Evolutionary conservation across 2,888 invertebrate species (phyloP), one percentile per base, ranked within the genome.

Genomic region (Philereme transversata): DNA sequence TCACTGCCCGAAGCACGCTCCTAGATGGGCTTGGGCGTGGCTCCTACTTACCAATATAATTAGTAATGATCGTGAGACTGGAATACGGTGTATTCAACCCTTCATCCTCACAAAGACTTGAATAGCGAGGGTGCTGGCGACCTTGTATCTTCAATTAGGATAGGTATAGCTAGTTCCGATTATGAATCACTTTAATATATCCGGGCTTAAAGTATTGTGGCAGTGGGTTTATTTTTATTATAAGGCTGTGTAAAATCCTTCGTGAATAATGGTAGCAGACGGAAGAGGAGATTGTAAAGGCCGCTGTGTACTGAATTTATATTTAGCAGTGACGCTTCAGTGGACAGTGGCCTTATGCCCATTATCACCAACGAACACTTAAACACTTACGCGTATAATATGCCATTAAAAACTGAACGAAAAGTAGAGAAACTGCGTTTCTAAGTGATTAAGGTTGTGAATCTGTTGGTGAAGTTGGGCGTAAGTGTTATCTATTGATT

Each of bases 161-260:
- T 82, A 81, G 77, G 79, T 74, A 73, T 83, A 81, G 79, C 78
- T 82, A 80, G 77, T 79, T 77, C 71, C 73, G 74, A 75, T 72
- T 76, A 69, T 70, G 69, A 78, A 77, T 76, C 72, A 73, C 73
- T 77, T 68, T 68, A 72, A 74, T 76, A 70, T 77, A 77, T 73
- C 73, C 68, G 73, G 74, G 82, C 80, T 84, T 86, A 76, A 74
- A 79, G 78, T 74, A 79, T 76, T 77, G 79, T 71, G 85, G 86
- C 88, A 87, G 86, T 87, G 88, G 83, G 86, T 81, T 82, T 78
- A 79, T 84, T 82, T 66, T 77, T 84, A 83, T 78, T 72, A 80
- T 87, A 87, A 86, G 90, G 90, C 89, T 90, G 89, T 89, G 88
- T 90, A 81, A 84, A 84, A 82, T 85, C 81, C 82, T 82, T 82